Percentiles rank a stretch among this genome's conserved stretches.
Evolutionary conservation across 2,113 vertebrate species (phyloP).

Genomic region (Channa argus): DNA sequence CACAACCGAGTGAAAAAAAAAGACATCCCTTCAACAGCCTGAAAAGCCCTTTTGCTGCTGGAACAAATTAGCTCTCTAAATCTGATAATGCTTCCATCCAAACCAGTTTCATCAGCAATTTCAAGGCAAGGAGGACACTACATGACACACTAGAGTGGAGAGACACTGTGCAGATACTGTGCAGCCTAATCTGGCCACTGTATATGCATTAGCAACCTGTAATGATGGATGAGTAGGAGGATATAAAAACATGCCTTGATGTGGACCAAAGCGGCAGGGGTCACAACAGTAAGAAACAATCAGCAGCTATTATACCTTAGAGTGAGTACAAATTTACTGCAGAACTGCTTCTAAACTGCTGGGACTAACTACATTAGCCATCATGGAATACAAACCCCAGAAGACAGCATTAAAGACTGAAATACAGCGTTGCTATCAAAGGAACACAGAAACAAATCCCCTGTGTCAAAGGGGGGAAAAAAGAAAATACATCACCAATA

Average conservation of each 20-base stretch:
- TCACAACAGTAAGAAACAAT: conserved; percentile 51
- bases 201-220: conserved; percentile 29
- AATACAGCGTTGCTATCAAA: conserved; percentile 71
- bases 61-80: conserved; percentile 74
- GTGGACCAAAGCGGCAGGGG: conserved; percentile 61
- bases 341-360: conserved; percentile 56
- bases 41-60: conserved; percentile 60
- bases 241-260: conserved; percentile 56
- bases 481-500: conserved; percentile 82
- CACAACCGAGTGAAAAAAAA: conserved; percentile 28
- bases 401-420: conserved; percentile 73
- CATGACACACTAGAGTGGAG: conserved; percentile 42
- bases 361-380: conserved; percentile 66
- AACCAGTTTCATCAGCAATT: conserved; percentile 65
- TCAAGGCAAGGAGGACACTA: conserved; percentile 31
- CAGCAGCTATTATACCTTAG: conserved; percentile 18
- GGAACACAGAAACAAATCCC: conserved; percentile 67
- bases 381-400: conserved; percentile 59
- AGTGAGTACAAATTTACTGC: conserved; percentile 42
- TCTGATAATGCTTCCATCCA: conserved; percentile 64
- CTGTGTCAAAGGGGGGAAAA: conserved; percentile 57
- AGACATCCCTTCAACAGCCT: conserved; percentile 47
- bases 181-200: conserved; percentile 33
- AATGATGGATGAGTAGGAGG: conserved; percentile 43
- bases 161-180: conserved; percentile 41